Evolutionary conservation across 1,140 invertebrate genomes (phyloP), one percentile per base, ranked within the genome.

Genomic region (Drosophila nasuta): DNA sequence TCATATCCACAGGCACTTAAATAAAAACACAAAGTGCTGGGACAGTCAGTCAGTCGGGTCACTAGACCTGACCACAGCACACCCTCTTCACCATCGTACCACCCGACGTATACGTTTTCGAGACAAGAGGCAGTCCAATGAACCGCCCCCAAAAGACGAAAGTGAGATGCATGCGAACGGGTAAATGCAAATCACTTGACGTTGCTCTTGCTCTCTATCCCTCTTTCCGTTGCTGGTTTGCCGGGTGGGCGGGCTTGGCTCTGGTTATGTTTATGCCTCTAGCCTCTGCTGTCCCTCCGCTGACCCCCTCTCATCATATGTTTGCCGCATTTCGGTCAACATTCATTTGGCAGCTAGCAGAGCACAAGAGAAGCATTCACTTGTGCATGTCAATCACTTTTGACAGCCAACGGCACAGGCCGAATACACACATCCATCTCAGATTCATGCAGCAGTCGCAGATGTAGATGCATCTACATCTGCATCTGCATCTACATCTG

Each of bases 331-430:
- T 85, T 83, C 81, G 81, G 81, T 81, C 81, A 83, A 72, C 43
- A 76, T 70, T 65, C 69, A 74, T 69, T 74, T 74, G 71, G 71
- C 71, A 69, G 72, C 52, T 69, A 45, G 78, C 59, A 51, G 59
- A 48, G 71, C 43, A 66, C 15, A 11, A 58, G 48, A 51, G 63
- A 33, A 35, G 59, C 77, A 87, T 79, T 83, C 83, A 88, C 82
- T 87, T 87, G 82, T 87, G 82, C 82, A 79, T 87, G 82, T 87
- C 82, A 87, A 87, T 87, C 82, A 87, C 67, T 77, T 80, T 69
- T 87, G 82, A 87, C 83, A 87, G 71, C 52, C 63, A 60, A 43
- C 65, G 59, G 49, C 81, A 63, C 60, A 60, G 82, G 67, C 75
- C 72, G 64, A 52, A 66, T 64, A 75, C 65, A 63, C 77, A 77